Evolutionary conservation across 23 tunicate genomes (phyloP), one percentile per base, ranked within the genome.

Genomic region (Halocynthia aurantium): DNA sequence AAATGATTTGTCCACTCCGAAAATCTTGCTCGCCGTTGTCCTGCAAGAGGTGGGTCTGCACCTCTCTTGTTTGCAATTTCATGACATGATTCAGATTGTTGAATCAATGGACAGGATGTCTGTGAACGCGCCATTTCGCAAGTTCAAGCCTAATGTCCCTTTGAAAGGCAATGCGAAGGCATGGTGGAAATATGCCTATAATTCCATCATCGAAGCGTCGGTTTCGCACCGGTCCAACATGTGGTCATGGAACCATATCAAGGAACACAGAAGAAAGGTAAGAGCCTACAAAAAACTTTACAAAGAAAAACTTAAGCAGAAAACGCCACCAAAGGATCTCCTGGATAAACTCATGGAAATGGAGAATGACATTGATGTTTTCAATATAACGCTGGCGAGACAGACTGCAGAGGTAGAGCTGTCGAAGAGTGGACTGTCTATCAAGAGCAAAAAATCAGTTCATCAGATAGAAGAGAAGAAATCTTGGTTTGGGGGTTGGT

Each of bases 161-260:
- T 5, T 89, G 20, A 18, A 51, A 51, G 76, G 84, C 10, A 80
- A 89, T 63, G 80, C 89, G 2, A 53, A 67, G 20, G 11, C 10
- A 22, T 89, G 88, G 88, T 88, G 95, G 95, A 78, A 79, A 52
- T 88, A 88, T 72, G 87, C 95, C 7, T 88, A 88, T 77, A 83
- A 88, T 18, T 78, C 84, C 69, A 65, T 88, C 6, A 53, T 83
- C 2, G 79, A 76, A 50, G 81, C 84, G 21, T 87, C 84, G n/a
- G 82, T 83, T 15, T 61, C 67, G 6, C 13, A 52, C 11, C 73
- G 64, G 8, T 51, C 72, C 21, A 67, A 61, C n/a, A 62, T 83
- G 60, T 88, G 84, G 81, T 73, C 84, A 11, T 88, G 95, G 95
- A 12, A 77, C 8, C 76, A 77, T 76, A 88, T 88, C 7, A 83